These are phyloP conservation scores for Promerops cafer DNA, from an alignment of 2,113 vertebrate species.

Conservation along the genomic window DNA sequence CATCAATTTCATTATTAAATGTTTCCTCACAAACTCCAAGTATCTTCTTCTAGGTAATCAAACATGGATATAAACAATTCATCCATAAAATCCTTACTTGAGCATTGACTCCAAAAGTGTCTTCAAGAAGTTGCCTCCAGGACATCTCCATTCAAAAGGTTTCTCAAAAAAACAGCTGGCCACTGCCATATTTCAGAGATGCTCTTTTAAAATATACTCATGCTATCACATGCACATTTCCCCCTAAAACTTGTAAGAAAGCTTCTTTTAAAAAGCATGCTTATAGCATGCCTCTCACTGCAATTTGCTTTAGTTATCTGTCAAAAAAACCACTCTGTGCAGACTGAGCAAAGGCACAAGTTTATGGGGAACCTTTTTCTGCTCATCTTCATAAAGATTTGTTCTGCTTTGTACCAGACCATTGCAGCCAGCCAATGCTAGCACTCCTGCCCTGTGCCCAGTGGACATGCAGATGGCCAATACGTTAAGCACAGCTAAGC, in stretches of 20 bases:
- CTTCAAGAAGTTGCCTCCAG: not conserved
- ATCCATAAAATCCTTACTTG: not conserved
- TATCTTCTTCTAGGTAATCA: not conserved
- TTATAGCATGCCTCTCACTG: not conserved
- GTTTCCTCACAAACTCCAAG: not conserved
- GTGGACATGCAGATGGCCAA: not conserved
- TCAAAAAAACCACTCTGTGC: not conserved
- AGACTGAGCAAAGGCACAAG: not conserved
- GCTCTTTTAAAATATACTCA: not conserved
- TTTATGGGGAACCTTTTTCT: not conserved
- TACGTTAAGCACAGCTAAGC: not conserved
- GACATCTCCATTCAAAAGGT: not conserved
- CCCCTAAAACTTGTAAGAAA: conserved; percentile 10
- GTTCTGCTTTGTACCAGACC: not conserved
- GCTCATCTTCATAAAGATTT: not conserved
- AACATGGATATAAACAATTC: not conserved
- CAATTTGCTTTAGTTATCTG: not conserved
- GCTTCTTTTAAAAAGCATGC: not conserved
- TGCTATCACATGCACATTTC: not conserved
- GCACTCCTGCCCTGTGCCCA: not conserved
- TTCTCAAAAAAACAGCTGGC: not conserved
- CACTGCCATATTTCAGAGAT: not conserved
- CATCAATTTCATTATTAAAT: not conserved
- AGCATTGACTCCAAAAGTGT: not conserved
- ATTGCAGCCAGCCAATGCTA: not conserved